Conservation (phyloP, 2,797 vertebrate genomes). For the Malacoctenus gilli region DNA sequence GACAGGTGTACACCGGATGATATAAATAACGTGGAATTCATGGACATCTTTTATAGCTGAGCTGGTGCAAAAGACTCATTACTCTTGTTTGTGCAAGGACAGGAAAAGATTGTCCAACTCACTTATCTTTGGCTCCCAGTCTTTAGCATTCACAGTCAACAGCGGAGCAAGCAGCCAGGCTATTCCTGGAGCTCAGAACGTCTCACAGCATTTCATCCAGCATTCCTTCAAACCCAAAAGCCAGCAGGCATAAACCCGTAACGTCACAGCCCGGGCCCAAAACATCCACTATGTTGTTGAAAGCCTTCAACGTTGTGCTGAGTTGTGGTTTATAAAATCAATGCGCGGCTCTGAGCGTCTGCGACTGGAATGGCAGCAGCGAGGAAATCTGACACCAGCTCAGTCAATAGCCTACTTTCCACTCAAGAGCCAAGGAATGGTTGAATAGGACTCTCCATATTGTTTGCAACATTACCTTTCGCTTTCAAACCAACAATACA, state of each 20-base stretch:
- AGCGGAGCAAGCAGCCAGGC: constrained; percentile 23
- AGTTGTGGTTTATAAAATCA: constrained; percentile 67
- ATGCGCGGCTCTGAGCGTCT: constrained; percentile 59
- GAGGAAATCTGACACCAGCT: constrained; percentile 73
- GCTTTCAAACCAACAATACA: neutral
- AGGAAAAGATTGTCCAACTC: constrained; percentile 17
- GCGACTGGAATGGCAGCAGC: constrained; percentile 57
- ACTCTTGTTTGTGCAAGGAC: constrained; percentile 1
- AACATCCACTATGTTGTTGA: constrained; percentile 51
- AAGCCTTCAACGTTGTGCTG: constrained; percentile 51
- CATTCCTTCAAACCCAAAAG: constrained; percentile 39
- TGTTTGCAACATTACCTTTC: constrained; percentile 15
- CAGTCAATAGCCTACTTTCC: constrained; percentile 61
- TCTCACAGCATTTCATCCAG: constrained; percentile 17
- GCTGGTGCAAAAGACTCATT: constrained; percentile 1
- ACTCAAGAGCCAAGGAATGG: constrained; percentile 33
- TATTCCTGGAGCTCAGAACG: constrained; percentile 52
- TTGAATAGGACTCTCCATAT: constrained; percentile 18
- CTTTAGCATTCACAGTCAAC: constrained; percentile 37
- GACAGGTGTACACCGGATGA: neutral
- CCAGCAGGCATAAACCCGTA: constrained; percentile 22
- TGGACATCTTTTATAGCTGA: neutral
- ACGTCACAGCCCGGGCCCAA: constrained; percentile 32
- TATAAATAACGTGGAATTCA: constrained; percentile 10
- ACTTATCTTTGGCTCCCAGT: constrained; percentile 33